These are phyloP conservation scores for Sorex maritimensis DNA, from an alignment of 2,797 vertebrate species.

Conservation along the genomic window DNA sequence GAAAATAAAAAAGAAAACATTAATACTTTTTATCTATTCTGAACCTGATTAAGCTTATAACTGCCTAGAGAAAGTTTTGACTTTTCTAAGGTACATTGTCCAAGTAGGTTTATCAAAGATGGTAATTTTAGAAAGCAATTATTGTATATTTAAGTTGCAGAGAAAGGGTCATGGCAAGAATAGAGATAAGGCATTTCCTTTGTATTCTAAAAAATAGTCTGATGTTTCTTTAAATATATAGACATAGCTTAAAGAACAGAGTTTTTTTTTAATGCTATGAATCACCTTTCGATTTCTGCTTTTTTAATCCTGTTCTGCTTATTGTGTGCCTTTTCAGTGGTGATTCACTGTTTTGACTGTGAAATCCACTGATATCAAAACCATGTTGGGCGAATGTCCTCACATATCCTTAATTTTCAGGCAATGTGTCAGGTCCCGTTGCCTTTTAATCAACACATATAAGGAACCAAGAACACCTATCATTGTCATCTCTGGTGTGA, in stretches of 20 bases:
- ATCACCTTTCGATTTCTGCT: constrained; percentile 57
- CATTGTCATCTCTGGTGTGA: constrained; percentile 58
- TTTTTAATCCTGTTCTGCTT: constrained; percentile 64
- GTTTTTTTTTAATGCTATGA: constrained; percentile 61
- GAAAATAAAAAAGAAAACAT: not conserved
- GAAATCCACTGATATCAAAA: constrained; percentile 76
- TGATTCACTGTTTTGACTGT: constrained; percentile 81
- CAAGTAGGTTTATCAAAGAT: constrained; percentile 68
- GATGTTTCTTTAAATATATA: constrained; percentile 51
- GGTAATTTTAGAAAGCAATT: constrained; percentile 71
- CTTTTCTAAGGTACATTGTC: constrained; percentile 69
- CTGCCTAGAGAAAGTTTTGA: constrained; percentile 52
- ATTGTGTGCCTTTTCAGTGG: constrained; percentile 57
- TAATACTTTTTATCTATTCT: constrained; percentile 76
- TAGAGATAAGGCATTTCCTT: constrained; percentile 65
- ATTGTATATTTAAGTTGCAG: constrained; percentile 57
- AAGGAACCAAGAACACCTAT: constrained; percentile 57
- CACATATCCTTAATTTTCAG: constrained; percentile 70
- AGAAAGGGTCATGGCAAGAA: constrained; percentile 67
- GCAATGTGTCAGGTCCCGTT: constrained; percentile 4
- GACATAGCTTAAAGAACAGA: constrained; percentile 65
- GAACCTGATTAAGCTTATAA: constrained; percentile 71
- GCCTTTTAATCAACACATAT: not conserved
- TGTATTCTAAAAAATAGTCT: constrained; percentile 56
- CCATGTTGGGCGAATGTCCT: not conserved